Base-by-base conservation (phyloP, 2,113 vertebrate species). In the Phodopus roborovskii region DNA sequence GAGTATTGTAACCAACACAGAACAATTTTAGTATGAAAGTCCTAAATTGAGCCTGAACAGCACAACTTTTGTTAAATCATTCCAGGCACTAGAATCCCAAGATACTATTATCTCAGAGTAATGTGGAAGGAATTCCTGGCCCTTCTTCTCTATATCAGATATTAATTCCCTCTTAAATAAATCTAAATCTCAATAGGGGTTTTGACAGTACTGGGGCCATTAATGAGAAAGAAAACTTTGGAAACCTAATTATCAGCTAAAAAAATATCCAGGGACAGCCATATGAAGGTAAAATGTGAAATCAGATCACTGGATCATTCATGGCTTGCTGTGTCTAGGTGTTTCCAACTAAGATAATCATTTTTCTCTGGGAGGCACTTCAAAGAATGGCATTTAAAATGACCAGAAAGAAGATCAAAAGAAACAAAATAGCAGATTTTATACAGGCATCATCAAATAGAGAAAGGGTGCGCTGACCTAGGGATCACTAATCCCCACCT, bases 141-240 rank as follows among this genome's bases (percentile, higher is more conserved):
- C 96, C 60, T 96, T 71, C 64, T 90, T 90, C 87, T 95, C 66
- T 95, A 39, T 30, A 90, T 60, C 92, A 90, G 93, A 97, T 97
- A 97, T 96, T 96, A 95, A 97, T 96, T 96, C 84, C 88, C 64
- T 68, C 88, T 98, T 97, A 97, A 96, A 97, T 95, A 97, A 97
- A 97, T 97, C 92, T 97, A 81, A 70, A 90, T 94, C 93, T 97
- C 97, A 77, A 90, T 82, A 71, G 96, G 96, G 62, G 71, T 73
- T 96, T 96, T 95, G 87, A 97, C 96, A 96, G 90, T 68, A 88
- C 81, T 60, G 56, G 70, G 73, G 60, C 84, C 90, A 94, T 96
- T 97, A 96, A 96, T 97, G 94, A 97, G 93, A 91, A 94, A 88
- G 87, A 81, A 96, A 97, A 73, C 93, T 84, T 93, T 85, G 81